Evolutionary conservation across 2,888 invertebrate genomes (phyloP).

Genomic region (Athalia cordata): DNA sequence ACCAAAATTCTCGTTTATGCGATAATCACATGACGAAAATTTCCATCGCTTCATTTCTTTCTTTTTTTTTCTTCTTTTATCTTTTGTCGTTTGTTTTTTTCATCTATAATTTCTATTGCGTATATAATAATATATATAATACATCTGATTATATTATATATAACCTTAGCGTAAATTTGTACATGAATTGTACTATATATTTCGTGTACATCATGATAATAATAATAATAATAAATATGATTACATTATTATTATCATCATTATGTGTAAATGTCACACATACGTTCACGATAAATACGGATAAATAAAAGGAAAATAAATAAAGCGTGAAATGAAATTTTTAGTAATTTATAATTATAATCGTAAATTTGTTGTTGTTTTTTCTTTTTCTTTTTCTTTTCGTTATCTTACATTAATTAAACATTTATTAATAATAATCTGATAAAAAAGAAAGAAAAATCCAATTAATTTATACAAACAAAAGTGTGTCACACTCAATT

Average conservation of each 20-base stretch:
- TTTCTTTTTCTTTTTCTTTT: conserved; percentile 59
- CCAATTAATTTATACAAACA: conserved; percentile 8
- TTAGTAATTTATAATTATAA: conserved; percentile 69
- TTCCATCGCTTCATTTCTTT: no score
- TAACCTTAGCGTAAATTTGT: conserved; percentile 28
- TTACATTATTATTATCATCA: no score
- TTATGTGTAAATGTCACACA: no score
- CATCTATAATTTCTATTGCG: no score
- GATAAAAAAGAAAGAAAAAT: background rate
- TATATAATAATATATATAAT: no score
- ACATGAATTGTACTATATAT: conserved; percentile 40
- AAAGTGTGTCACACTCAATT: background rate
- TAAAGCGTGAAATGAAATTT: background rate
- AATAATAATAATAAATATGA: background rate
- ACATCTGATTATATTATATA: no score
- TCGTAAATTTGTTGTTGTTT: conserved; percentile 68
- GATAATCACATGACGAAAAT: no score
- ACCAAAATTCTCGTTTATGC: no score
- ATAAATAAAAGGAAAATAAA: background rate
- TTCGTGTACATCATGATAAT: background rate
- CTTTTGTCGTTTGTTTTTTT: no score
- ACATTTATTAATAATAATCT: background rate
- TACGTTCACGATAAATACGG: no score
- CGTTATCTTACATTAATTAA: background rate
- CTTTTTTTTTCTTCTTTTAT: no score